These are phyloP conservation scores for Hucho hucho DNA, from an alignment of 2,113 vertebrate species.

Conservation along the genomic window DNA sequence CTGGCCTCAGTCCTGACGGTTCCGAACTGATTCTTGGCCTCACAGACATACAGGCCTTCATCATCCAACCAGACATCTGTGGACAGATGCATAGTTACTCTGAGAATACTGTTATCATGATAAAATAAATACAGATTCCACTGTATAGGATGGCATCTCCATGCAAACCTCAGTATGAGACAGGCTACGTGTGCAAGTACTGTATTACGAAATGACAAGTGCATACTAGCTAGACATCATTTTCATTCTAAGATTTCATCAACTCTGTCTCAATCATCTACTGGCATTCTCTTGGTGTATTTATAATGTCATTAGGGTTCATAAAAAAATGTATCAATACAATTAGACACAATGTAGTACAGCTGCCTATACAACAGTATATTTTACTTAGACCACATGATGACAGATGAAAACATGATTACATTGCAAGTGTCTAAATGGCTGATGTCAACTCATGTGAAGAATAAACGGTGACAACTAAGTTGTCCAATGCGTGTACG, in stretches of 20 bases:
- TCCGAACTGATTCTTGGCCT: slow-evolving; percentile 86
- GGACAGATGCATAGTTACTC: slow-evolving; percentile 18
- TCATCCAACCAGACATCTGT: slow-evolving; percentile 81
- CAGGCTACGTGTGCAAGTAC: slow-evolving; percentile 16
- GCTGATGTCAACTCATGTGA: slow-evolving; percentile 28
- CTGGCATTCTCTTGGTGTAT: not conserved
- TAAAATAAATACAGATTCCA: slow-evolving; percentile 7
- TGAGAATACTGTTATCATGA: slow-evolving; percentile 8
- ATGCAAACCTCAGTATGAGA: not conserved
- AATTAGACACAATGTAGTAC: not conserved
- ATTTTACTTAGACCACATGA: slow-evolving; percentile 39
- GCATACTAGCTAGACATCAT: not conserved
- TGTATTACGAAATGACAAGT: slow-evolving; percentile 7
- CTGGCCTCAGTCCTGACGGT: slow-evolving; percentile 72
- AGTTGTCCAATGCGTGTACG: not conserved
- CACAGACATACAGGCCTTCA: slow-evolving; percentile 81
- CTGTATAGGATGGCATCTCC: too few species aligned
- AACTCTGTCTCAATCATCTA: not conserved
- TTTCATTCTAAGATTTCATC: not conserved
- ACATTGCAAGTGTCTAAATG: slow-evolving; percentile 31
- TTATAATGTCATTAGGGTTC: not conserved
- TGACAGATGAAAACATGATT: slow-evolving; percentile 38
- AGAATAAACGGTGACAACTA: not conserved
- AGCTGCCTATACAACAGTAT: not conserved
- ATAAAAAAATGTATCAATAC: not conserved